Evolutionary conservation across 2,113 vertebrate genomes (phyloP), one percentile per base, ranked within the genome.

Genomic region (Riparia riparia): DNA sequence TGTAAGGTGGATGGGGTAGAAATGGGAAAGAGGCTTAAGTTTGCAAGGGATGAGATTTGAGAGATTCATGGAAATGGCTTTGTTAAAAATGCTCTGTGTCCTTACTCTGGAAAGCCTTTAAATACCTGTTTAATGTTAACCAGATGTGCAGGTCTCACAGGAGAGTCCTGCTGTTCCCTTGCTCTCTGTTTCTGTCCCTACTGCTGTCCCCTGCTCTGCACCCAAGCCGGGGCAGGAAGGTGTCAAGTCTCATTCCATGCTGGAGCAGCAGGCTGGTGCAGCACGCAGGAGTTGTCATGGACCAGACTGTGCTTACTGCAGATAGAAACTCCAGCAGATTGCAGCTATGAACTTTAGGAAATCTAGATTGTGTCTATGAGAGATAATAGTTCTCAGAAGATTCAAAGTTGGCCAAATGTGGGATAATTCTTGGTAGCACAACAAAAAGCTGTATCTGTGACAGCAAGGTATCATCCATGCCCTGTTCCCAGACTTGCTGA

Each of bases 201-300:
- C 7, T 3, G 3, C 53, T 49, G 56, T 63, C 44, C 41, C 12
- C 45, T 58, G 14, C 60, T 13, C 11, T 7, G 65, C 49, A 37
- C 19, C 56, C 39, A 39, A 37, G 77, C 60, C 39, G 26, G 86
- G 50, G 47, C 90, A 85, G 24, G 7, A 14, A 28, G 61, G 63
- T 61, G 53, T 14, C 39, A 6, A 34, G 61, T 34, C 61, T 11
- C 47, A 16, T 19, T 49, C 44, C 28, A 29, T n/a, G 56, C 90
- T 42, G 58, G 12, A 51, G 85, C 77, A 63, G 51, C 3, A 66
- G 47, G 7, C 21, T 16, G 34, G 45, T 29, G 61, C 66, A 81
- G 60, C 51, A 26, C 0, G 0, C 0, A 9, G 57, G 31, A 47
- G 41, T 69, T 76, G 68, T 64, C 49, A 17, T 49, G 57, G 57